Evolutionary conservation across 2,888 invertebrate genomes (phyloP), one percentile per base, ranked within the genome.

Genomic region (Oligia fasciuncula): DNA sequence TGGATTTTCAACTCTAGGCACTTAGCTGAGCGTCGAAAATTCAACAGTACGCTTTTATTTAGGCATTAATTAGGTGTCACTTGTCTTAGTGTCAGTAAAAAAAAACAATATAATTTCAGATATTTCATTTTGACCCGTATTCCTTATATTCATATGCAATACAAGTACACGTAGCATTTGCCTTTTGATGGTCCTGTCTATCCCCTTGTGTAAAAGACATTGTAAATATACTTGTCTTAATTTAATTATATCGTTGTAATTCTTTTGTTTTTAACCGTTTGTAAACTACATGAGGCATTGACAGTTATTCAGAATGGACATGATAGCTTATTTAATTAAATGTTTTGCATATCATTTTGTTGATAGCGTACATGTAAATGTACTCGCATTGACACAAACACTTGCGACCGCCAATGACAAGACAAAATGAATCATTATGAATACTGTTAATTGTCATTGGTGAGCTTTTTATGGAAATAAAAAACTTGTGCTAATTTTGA

Each of bases 271-370:
- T 19, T 19, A 1, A 46, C 46, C 49, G 29, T 49, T 65, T 74
- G 17, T 69, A 49, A 75, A 69, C 62, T 62, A 46, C 17, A 66
- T 19, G 40, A 35, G 13, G 43, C 43, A 67, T 73, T 63, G 46
- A 65, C 65, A 79, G 4, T 71, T 54, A 74, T 54, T n/a, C 70
- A 63, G 51, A 67, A 54, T 62, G 17, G 14, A 54, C 49, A 57
- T 63, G 81, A 87, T 85, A 87, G 77, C 80, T 74, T 69, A 60
- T 68, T 79, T 74, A 63, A 75, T 85, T 11, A 29, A 77, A 78
- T 68, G 54, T 77, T 82, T 79, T 77, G 79, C 85, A 77, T 77
- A 80, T 78, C 68, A 69, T 57, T 76, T 71, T 62, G 46, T 74
- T 77, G 87, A 84, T 84, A 80, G 51, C 57, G 70, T 65, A 8